Percentiles rank a stretch among this genome's conserved stretches.
These are phyloP conservation scores for Emydocephalus ijimae DNA, from an alignment of 2,113 vertebrate species.

Conservation along the genomic window DNA sequence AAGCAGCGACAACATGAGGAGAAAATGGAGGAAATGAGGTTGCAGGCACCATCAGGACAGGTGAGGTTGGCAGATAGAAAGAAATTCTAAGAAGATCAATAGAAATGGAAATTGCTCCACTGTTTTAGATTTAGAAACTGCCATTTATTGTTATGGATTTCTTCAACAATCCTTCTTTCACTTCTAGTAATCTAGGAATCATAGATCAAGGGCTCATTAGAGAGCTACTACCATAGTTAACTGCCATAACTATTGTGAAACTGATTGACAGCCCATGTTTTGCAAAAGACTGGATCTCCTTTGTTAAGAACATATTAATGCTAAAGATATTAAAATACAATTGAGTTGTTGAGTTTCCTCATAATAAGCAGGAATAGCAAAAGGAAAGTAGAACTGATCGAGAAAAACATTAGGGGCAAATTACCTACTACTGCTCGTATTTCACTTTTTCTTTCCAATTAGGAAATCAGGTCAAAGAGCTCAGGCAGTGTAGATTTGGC, in stretches of 20 bases:
- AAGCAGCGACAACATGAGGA: slow-evolving; percentile 26
- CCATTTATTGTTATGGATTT: background rate
- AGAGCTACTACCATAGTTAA: background rate
- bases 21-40: slow-evolving; percentile 7
- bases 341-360: background rate
- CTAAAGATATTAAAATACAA: background rate
- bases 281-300: background rate
- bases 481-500: background rate
- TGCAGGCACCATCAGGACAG: background rate
- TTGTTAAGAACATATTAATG: background rate
- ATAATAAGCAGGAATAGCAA: background rate
- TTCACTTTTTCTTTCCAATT: background rate
- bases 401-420: background rate
- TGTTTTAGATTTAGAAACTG: background rate
- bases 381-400: background rate
- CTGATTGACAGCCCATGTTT: background rate
- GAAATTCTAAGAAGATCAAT: background rate
- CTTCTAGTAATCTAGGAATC: background rate
- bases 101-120: background rate
- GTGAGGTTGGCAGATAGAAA: background rate
- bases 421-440: background rate
- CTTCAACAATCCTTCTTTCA: background rate
- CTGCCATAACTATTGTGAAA: background rate
- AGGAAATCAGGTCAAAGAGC: background rate
- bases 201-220: background rate